Percentiles rank a stretch among this genome's conserved stretches.
phyloP scores from a whole-genome alignment of 2,113 vertebrate species.

The Junco hyemalis region DNA sequence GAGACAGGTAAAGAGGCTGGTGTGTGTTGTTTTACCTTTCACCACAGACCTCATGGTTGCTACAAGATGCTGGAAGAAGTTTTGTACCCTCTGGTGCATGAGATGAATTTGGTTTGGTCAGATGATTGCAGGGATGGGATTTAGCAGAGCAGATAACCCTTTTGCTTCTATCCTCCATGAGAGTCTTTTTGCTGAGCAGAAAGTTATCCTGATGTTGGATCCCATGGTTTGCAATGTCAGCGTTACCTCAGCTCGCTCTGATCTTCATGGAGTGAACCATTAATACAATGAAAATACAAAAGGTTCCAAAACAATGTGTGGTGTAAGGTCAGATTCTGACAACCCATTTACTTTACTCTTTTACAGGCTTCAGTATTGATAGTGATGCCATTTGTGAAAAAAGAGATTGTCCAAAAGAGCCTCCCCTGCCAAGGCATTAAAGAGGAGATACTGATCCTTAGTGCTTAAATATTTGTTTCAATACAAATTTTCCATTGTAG shows the following conservation, averaged over 20 bases:
- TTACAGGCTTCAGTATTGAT: background rate
- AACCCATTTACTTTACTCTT: background rate
- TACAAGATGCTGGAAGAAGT: background rate
- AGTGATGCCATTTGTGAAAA: background rate
- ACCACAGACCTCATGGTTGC: background rate
- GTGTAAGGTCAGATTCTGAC: background rate
- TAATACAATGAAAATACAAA: background rate
- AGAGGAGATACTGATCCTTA: background rate
- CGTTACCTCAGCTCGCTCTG: background rate
- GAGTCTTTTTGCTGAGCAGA: background rate
- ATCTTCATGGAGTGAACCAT: background rate
- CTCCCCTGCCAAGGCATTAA: background rate
- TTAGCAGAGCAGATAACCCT: background rate
- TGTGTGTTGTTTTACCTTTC: background rate
- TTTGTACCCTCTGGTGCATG: background rate
- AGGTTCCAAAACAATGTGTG: background rate
- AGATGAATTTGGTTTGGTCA: background rate
- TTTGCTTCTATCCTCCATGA: background rate
- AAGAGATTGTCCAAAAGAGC: background rate
- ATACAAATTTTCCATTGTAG: background rate
- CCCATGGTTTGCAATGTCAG: background rate
- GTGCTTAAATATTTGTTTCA: background rate
- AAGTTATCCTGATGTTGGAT: background rate
- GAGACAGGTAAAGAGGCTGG: background rate
- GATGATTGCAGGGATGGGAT: background rate